A percentile compares a stretch with the other conserved stretches of the same genome.
These are phyloP conservation scores for Escarpia spicata DNA, from an alignment of 2,888 invertebrate species.

Conservation along the genomic window DNA sequence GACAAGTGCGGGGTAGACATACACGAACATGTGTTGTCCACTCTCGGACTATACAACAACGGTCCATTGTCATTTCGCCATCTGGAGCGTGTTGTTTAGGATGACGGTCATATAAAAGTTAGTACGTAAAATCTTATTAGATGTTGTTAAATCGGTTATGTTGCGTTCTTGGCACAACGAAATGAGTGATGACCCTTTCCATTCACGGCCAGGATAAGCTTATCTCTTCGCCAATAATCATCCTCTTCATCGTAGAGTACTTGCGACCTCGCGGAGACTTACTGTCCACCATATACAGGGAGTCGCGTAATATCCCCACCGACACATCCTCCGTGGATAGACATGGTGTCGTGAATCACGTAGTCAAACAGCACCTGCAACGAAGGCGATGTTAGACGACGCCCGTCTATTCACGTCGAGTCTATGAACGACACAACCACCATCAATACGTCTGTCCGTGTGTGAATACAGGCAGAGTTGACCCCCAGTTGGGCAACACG, in stretches of 20 bases:
- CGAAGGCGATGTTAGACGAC: neutral
- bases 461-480: neutral
- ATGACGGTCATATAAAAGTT: no score
- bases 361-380: neutral
- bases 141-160: no score
- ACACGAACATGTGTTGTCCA: neutral
- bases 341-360: neutral
- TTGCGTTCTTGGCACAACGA: no score
- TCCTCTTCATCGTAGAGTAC: no score
- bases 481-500: neutral
- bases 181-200: no score
- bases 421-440: neutral
- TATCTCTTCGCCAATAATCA: no score
- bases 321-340: neutral
- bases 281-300: neutral
- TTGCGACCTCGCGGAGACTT: no score
- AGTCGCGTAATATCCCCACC: neutral
- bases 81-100: neutral
- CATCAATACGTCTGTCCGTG: neutral
- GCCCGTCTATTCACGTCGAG: neutral
- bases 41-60: neutral
- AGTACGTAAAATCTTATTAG: no score
- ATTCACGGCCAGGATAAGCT: no score
- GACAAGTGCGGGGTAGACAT: neutral
- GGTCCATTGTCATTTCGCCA: neutral